Evolutionary conservation across 2,797 vertebrate genomes (phyloP).

Genomic region (Tiaroga cobitis): DNA sequence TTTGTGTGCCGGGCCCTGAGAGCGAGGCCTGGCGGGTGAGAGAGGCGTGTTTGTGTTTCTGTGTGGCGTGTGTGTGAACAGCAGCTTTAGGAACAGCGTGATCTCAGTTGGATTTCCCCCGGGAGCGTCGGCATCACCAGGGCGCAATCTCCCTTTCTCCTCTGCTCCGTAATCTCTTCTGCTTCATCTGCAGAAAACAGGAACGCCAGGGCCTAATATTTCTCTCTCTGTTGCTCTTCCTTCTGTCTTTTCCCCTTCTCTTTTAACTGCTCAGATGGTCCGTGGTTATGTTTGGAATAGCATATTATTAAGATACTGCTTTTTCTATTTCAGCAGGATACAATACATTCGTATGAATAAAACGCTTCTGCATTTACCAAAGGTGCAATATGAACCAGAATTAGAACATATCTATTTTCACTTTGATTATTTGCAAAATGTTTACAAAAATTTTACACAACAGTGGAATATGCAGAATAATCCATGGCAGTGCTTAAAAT

Average conservation of each 20-base stretch:
- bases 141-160: constrained; percentile 45
- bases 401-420: background rate
- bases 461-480: background rate
- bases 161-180: constrained; percentile 48
- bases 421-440: background rate
- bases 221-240: background rate
- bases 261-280: background rate
- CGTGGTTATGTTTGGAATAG: background rate
- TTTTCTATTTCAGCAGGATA: background rate
- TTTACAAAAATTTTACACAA: background rate
- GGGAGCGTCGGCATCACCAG: constrained; percentile 41
- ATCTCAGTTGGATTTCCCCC: constrained; percentile 52
- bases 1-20: constrained; percentile 51
- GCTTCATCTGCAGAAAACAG: constrained; percentile 56
- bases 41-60: constrained; percentile 49
- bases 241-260: background rate
- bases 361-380: background rate
- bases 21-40: constrained; percentile 40
- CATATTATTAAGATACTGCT: background rate
- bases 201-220: constrained; percentile 48
- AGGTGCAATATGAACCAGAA: background rate
- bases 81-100: constrained; percentile 46
- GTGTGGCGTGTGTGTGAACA: constrained; percentile 39
- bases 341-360: background rate
- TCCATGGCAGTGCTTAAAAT: background rate